Percentiles rank a stretch among this genome's conserved stretches.
Conservation (phyloP, 1,140 invertebrate genomes). For the Mya arenaria region DNA sequence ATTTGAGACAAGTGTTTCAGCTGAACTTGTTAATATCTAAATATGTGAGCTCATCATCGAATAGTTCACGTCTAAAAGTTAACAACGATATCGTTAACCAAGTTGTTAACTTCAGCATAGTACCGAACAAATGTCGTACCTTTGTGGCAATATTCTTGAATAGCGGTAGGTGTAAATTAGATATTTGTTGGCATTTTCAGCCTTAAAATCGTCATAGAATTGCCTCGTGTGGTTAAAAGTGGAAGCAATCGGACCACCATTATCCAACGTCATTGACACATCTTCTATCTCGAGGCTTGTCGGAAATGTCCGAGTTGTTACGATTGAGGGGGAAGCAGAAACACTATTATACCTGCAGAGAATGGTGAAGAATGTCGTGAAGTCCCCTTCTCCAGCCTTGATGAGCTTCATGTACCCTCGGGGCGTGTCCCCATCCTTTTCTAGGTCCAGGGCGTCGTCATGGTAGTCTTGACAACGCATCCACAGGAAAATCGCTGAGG, state of each 20-base stretch:
- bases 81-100: no score
- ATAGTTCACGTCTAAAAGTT: no score
- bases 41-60: no score
- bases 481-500: constrained; percentile 48
- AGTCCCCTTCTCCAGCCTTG: constrained; percentile 38
- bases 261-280: not conserved
- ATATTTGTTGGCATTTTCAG: not conserved
- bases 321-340: constrained; percentile 60
- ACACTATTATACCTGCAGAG: constrained; percentile 41
- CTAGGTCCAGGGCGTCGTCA: not conserved
- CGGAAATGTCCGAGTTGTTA: no score
- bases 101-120: no score
- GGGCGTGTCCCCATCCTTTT: constrained; percentile 35
- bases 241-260: not conserved
- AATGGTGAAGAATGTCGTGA: constrained; percentile 50
- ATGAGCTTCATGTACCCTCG: constrained; percentile 45
- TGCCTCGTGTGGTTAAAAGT: not conserved
- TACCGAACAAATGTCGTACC: no score
- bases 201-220: not conserved
- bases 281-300: not conserved
- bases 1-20: no score
- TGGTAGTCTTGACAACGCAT: constrained; percentile 36
- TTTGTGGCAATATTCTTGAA: no score
- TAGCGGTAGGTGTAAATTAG: no score
- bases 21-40: no score